Base-by-base conservation (phyloP, 2,888 invertebrate genomes). In the Lypha dubia region DNA sequence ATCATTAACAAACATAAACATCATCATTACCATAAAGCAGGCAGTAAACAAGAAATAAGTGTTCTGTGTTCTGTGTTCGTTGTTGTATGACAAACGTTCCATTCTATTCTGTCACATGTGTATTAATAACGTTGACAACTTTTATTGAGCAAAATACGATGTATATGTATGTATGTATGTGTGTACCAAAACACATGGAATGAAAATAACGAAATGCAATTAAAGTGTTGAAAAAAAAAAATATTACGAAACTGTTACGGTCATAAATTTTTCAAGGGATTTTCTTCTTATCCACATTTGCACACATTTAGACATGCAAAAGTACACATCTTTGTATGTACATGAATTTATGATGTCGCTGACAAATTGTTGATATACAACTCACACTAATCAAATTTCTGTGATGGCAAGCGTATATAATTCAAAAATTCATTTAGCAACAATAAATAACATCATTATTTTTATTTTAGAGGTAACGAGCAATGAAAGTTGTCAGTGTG, bases 331-430 rank as follows among this genome's bases (percentile, higher is more conserved):
- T n/a, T n/a, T n/a, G n/a, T n/a, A n/a, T n/a, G 51, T 6, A 56
- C 38, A 41, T 28, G 71, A 28, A 70, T 83, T 68, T 74, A 68
- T 68, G 67, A 20, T 17, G 46, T 8, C 5, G 17, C 49, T 62
- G 24, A 51, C 63, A 24, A 41, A 51, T 32, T n/a, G 53, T 17
- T 35, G 56, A 41, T 60, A 13, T 62, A 63, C 38, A 28, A 20
- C 49, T 74, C 17, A 56, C 63, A 41, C 63, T 79, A 70, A 83
- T 83, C n/a, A 63, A 70, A 70, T 83, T 79, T 79, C 60, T 44
- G 5, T 49, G 49, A 79, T 79, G 49, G 73, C 62, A 74, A 73
- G 51, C 22, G 46, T 63, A 63, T 32, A 68, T 46, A 77, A 67
- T 20, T 20, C 49, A 20, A 3, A 20, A 20, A 49, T 9, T 11